These are phyloP conservation scores for Phyllotreta cruciferae DNA, from an alignment of 2,888 invertebrate species.

Conservation along the genomic window DNA sequence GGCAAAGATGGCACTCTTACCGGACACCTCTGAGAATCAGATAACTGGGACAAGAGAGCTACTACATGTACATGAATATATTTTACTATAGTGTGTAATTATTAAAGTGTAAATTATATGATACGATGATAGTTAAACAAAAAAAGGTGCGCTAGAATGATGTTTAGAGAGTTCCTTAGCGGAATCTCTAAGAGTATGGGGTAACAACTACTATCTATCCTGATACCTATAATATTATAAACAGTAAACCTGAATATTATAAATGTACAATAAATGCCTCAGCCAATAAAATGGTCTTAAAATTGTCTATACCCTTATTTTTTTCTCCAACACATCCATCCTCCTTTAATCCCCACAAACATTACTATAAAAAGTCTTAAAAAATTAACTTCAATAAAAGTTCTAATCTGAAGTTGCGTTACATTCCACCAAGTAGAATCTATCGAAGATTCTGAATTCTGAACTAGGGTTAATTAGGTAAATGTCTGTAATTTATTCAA, in stretches of 20 bases:
- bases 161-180: conserved; percentile 32
- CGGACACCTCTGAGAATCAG: conserved; percentile 5
- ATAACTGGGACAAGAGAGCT: conserved; percentile 38
- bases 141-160: conserved; percentile 44
- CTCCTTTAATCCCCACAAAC: no score
- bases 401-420: no score
- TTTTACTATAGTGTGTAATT: conserved; percentile 56
- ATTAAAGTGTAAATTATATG: conserved; percentile 48
- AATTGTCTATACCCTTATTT: conserved; percentile 42
- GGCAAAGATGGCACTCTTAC: conserved; percentile 9
- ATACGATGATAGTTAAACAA: conserved; percentile 44
- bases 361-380: no score
- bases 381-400: no score
- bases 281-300: conserved; percentile 61
- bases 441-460: no score
- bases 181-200: conserved; percentile 57
- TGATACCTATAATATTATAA: conserved; percentile 60
- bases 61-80: conserved; percentile 57
- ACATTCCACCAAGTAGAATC: no score
- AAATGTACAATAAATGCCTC: conserved; percentile 63
- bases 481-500: not conserved
- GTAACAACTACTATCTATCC: conserved; percentile 57
- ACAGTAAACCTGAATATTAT: conserved; percentile 59
- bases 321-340: not conserved
- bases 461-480: no score